A percentile compares a stretch with the other conserved stretches of the same genome.
Evolutionary conservation across 2,888 invertebrate species (phyloP).

Genomic region (Spodoptera exigua): DNA sequence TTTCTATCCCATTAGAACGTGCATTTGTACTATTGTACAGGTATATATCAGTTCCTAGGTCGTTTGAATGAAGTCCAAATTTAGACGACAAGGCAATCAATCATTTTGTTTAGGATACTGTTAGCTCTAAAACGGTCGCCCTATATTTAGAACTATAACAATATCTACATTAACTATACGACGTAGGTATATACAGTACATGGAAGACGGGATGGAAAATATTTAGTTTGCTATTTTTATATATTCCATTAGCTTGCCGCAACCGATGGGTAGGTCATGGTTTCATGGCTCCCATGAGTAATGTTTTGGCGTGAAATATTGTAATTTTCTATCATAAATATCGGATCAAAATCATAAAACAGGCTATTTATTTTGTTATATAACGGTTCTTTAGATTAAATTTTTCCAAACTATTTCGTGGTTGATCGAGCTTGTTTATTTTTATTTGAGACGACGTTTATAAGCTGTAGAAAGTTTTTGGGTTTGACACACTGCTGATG

Average conservation of each 20-base stretch:
- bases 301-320: slow-evolving; percentile 34
- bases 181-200: slow-evolving; percentile 3
- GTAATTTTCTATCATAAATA: slow-evolving; percentile 16
- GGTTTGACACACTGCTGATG: slow-evolving; percentile 43
- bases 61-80: slow-evolving; percentile 39
- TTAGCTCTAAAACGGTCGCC: slow-evolving; percentile 3
- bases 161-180: background rate
- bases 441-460: slow-evolving; percentile 27
- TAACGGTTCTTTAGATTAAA: background rate
- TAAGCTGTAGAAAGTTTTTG: slow-evolving; percentile 13
- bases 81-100: slow-evolving; percentile 21
- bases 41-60: background rate
- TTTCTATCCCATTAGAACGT: background rate
- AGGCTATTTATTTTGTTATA: slow-evolving; percentile 8
- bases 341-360: slow-evolving; percentile 10
- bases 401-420: slow-evolving; percentile 7
- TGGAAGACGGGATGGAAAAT: slow-evolving; percentile 4
- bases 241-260: slow-evolving; percentile 25
- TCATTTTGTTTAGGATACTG: slow-evolving; percentile 16
- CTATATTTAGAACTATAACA: slow-evolving; percentile 19
- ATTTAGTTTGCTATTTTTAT: slow-evolving; percentile 27
- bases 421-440: slow-evolving; percentile 12
- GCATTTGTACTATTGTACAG: background rate
- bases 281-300: slow-evolving; percentile 45
- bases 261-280: slow-evolving; percentile 46